phyloP scores from a whole-genome alignment of 2,888 invertebrate genomes.

The Lypha dubia region DNA sequence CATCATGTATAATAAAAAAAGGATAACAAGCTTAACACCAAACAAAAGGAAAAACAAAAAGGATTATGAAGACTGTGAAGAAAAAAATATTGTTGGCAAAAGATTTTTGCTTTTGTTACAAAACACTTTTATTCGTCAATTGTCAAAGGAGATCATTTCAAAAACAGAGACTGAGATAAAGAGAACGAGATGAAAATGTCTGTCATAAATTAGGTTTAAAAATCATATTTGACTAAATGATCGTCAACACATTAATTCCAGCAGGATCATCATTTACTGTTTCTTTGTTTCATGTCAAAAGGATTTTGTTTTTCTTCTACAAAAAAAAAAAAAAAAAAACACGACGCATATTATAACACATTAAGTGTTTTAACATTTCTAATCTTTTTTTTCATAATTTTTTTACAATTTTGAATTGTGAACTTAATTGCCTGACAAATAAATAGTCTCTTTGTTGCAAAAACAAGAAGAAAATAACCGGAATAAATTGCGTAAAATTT shows the following conservation, averaged over 20 bases:
- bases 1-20: slow-evolving; percentile 61
- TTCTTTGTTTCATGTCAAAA: neutral
- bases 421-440: slow-evolving; percentile 34
- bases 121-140: slow-evolving; percentile 67
- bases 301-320: no score
- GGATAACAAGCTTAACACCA: slow-evolving; percentile 59
- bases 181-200: slow-evolving; percentile 29
- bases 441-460: slow-evolving; percentile 10
- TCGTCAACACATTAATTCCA: slow-evolving; percentile 62
- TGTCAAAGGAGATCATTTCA: slow-evolving; percentile 62
- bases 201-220: slow-evolving; percentile 70
- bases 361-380: slow-evolving; percentile 44
- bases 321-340: neutral
- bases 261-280: slow-evolving; percentile 8
- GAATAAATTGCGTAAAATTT: slow-evolving; percentile 52
- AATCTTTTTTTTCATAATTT: slow-evolving; percentile 7
- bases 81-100: slow-evolving; percentile 55
- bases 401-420: neutral
- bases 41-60: slow-evolving; percentile 47
- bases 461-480: slow-evolving; percentile 59
- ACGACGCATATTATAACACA: slow-evolving; percentile 59
- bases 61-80: slow-evolving; percentile 50
- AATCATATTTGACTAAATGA: slow-evolving; percentile 68
- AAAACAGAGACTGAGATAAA: neutral
- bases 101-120: slow-evolving; percentile 68